Evolutionary conservation across 2,888 invertebrate species (phyloP).

Genomic region (Meiosimyza platycephala): DNA sequence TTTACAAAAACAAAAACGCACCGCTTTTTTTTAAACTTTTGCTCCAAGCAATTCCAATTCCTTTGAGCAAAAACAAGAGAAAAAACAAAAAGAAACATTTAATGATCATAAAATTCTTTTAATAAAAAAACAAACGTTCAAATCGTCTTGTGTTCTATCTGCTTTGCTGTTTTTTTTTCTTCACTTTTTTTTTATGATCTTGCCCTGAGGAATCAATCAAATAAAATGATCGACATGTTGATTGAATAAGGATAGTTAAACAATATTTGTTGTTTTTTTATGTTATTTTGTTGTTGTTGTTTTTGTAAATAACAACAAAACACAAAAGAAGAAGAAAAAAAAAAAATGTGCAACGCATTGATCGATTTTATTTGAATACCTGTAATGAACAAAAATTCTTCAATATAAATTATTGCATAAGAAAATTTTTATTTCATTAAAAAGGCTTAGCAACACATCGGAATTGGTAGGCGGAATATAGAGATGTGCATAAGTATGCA

Average conservation of each 20-base stretch:
- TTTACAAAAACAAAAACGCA: no score
- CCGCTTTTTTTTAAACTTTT: no score
- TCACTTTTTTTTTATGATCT: conserved; percentile 41
- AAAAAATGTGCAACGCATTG: background rate
- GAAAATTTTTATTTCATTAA: background rate
- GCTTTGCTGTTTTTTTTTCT: conserved; percentile 35
- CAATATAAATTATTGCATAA: conserved; percentile 20
- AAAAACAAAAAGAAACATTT: conserved; percentile 35
- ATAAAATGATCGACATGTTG: conserved; percentile 38
- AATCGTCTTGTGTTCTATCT: conserved; percentile 4
- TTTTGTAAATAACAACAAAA: background rate
- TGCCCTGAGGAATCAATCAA: conserved; percentile 63
- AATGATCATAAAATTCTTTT: conserved; percentile 44
- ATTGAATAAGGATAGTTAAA: conserved; percentile 21
- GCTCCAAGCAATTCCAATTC: background rate
- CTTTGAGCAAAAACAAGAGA: conserved; percentile 28
- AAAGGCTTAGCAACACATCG: no score
- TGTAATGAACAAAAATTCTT: background rate
- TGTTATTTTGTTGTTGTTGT: conserved; percentile 9
- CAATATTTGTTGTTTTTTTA: background rate
- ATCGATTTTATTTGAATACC: conserved; percentile 2
- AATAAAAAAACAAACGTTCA: conserved; percentile 34
- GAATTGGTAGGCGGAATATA: no score
- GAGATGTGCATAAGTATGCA: no score
- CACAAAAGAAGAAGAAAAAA: background rate